phyloP scores from a whole-genome alignment of 2,888 invertebrate genomes.

The Euzophera pinguis region DNA sequence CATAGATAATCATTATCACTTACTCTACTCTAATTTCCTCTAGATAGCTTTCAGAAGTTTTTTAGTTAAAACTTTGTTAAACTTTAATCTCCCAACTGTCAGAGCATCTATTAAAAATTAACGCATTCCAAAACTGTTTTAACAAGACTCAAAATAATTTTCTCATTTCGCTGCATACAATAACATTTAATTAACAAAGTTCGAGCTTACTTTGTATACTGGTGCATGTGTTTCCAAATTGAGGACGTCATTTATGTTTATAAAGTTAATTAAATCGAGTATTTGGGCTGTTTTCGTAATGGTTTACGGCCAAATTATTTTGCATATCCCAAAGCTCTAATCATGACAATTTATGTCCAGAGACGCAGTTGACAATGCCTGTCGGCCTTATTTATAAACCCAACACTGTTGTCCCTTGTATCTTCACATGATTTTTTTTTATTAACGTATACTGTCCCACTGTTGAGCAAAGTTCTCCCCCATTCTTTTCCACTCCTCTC shows the following conservation, averaged over 20 bases:
- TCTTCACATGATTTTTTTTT: not conserved
- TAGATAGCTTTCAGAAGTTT: too few relatives aligned
- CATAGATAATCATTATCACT: too few relatives aligned
- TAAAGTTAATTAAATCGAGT: constrained; percentile 2
- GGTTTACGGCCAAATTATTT: not conserved
- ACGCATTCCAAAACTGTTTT: too few relatives aligned
- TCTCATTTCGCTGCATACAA: not conserved
- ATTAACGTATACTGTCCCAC: too few relatives aligned
- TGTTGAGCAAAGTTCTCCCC: too few relatives aligned
- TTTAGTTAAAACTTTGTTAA: too few relatives aligned
- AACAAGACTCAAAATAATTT: not conserved
- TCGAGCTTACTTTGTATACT: not conserved
- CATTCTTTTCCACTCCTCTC: too few relatives aligned
- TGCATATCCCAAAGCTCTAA: not conserved
- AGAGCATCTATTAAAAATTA: too few relatives aligned
- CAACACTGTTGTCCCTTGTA: not conserved
- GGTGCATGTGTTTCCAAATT: not conserved
- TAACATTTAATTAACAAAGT: not conserved
- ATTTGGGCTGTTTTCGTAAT: not conserved
- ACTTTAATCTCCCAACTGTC: too few relatives aligned
- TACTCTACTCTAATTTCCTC: too few relatives aligned
- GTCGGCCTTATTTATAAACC: not conserved
- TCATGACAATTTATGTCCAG: not conserved
- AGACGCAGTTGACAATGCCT: not conserved
- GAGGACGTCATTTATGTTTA: not conserved